A percentile compares a stretch with the other conserved stretches of the same genome.
Evolutionary conservation across 2,888 invertebrate species (phyloP).

Genomic region (Drosophila peninsularis): DNA sequence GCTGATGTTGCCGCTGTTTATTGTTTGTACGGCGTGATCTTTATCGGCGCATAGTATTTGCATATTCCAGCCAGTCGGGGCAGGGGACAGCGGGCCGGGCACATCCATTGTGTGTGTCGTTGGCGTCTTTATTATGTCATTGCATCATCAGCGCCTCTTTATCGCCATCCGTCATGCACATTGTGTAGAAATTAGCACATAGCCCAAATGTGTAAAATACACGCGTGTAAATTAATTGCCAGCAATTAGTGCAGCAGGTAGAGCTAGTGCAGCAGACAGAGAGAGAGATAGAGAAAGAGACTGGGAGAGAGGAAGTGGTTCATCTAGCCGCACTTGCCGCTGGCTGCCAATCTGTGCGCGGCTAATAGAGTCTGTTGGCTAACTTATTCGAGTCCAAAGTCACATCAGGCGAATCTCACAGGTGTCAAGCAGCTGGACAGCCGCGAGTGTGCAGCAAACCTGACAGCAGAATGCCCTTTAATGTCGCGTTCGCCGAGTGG

Average conservation of each 20-base stretch:
- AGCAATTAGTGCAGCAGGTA: conserved; percentile 56
- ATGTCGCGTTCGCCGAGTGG: conserved; percentile 67
- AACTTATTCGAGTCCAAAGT: conserved; percentile 37
- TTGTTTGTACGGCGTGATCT: conserved; percentile 74
- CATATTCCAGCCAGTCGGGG: conserved; percentile 58
- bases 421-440: conserved; percentile 74
- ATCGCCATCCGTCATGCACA: conserved; percentile 79
- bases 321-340: conserved; percentile 9
- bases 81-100: not conserved
- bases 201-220: conserved; percentile 77
- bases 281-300: not conserved
- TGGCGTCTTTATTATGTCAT: conserved; percentile 78
- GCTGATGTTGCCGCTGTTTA: conserved; percentile 64
- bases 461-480: conserved; percentile 84
- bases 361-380: conserved; percentile 46
- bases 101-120: conserved; percentile 50
- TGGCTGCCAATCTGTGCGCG: conserved; percentile 22
- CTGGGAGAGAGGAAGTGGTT: not conserved
- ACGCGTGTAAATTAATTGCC: conserved; percentile 76
- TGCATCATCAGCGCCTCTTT: conserved; percentile 74
- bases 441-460: conserved; percentile 65
- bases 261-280: not conserved
- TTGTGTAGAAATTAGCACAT: conserved; percentile 80
- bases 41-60: conserved; percentile 73
- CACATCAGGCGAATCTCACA: conserved; percentile 61